Evolutionary conservation across 1,140 invertebrate species (phyloP).

Genomic region (silkworm (Bombyx mori)): DNA sequence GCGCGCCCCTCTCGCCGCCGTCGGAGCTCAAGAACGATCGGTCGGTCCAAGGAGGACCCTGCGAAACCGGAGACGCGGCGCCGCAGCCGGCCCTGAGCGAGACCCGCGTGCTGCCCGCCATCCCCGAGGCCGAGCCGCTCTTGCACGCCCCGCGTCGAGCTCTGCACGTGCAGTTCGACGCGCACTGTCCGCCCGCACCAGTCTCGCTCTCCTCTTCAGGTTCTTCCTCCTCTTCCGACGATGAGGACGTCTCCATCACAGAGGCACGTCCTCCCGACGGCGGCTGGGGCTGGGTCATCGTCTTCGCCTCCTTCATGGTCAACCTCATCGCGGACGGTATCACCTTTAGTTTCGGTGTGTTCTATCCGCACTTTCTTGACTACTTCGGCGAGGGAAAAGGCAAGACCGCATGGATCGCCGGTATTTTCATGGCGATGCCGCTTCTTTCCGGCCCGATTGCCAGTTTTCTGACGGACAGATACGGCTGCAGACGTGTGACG

Average conservation of each 20-base stretch:
- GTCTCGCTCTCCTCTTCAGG: conserved; percentile 66
- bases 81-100: conserved; percentile 44
- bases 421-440: conserved; percentile 92
- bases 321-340: conserved; percentile 93
- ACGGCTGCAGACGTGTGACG: conserved; percentile 85
- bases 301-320: conserved; percentile 89
- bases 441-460: conserved; percentile 90
- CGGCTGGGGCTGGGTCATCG: conserved; percentile 86
- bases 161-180: conserved; percentile 74
- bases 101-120: conserved; percentile 46
- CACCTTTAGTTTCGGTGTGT: conserved; percentile 89
- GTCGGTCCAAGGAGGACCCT: conserved; percentile 61
- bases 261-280: conserved; percentile 81
- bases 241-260: conserved; percentile 74
- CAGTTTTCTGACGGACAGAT: conserved; percentile 88
- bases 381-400: conserved; percentile 86
- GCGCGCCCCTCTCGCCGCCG: conserved; percentile 53
- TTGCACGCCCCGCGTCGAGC: conserved; percentile 50
- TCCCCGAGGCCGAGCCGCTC: conserved; percentile 56
- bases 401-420: conserved; percentile 93
- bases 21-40: conserved; percentile 48
- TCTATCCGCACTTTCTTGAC: conserved; percentile 84
- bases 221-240: conserved; percentile 70
- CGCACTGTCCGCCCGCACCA: conserved; percentile 53
- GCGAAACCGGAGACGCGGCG: conserved; percentile 44